phyloP scores from a whole-genome alignment of 1,140 invertebrate genomes.

The Ceratina calcarata region DNA sequence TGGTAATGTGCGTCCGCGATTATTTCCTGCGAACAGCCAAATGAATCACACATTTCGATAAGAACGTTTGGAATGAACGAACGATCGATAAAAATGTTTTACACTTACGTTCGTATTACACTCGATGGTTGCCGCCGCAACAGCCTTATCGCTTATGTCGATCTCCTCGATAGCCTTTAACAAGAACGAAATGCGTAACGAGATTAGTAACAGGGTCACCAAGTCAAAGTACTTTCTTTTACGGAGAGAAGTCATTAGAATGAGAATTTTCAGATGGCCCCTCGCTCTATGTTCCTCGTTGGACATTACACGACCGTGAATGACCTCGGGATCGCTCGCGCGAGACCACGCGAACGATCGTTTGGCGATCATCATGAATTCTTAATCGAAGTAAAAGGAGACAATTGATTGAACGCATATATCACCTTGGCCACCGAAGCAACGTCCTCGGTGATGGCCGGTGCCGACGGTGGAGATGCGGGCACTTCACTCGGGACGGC shows the following conservation, averaged over 20 bases:
- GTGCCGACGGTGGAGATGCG: conserved; percentile 64
- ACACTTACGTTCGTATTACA: conserved; percentile 76
- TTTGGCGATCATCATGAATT: conserved; percentile 75
- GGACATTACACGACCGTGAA: conserved; percentile 59
- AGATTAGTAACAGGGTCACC: not conserved
- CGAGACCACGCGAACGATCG: conserved; percentile 64
- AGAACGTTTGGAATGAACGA: not conserved
- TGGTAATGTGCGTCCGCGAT: conserved; percentile 76
- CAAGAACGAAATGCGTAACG: conserved; percentile 6
- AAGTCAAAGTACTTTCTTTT: not conserved
- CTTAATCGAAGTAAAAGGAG: no score
- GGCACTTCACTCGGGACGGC: conserved; percentile 69
- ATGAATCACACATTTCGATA: not conserved
- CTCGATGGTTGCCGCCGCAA: conserved; percentile 77
- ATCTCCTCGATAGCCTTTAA: conserved; percentile 76
- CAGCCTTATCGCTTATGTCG: conserved; percentile 77
- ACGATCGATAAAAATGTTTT: not conserved
- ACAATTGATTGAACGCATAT: not conserved
- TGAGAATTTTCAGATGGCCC: conserved; percentile 75
- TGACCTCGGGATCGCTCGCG: conserved; percentile 67
- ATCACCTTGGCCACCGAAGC: conserved; percentile 77
- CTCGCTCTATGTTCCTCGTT: conserved; percentile 74
- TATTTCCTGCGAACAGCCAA: conserved; percentile 74
- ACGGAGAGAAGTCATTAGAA: not conserved
- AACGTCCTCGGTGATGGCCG: conserved; percentile 78